These are phyloP conservation scores for Xyliphius kryptos DNA, from an alignment of 2,113 vertebrate genomes.

Conservation along the genomic window DNA sequence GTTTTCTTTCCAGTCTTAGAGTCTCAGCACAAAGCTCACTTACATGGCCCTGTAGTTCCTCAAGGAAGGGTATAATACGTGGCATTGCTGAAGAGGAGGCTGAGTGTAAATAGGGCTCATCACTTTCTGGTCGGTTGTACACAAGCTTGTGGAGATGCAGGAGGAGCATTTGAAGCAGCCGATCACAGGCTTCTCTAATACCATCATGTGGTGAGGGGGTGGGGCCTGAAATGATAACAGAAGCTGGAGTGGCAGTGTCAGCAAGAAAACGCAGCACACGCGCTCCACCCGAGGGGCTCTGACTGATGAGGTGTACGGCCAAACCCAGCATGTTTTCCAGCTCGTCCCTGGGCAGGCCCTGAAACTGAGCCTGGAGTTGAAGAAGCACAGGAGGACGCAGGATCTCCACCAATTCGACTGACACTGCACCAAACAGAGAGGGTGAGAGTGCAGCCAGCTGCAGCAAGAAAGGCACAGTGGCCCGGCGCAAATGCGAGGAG, in stretches of 20 bases:
- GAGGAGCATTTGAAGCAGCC: conserved; percentile 81
- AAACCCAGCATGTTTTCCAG: conserved; percentile 79
- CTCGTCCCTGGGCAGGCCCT: conserved; percentile 74
- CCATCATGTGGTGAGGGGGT: conserved; percentile 74
- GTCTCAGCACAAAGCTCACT: conserved; percentile 80
- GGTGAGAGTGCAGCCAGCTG: conserved; percentile 87
- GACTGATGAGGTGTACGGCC: conserved; percentile 83
- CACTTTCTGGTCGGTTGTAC: conserved; percentile 66
- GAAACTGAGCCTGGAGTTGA: conserved; percentile 81
- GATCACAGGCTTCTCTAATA: conserved; percentile 83
- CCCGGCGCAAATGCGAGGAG: conserved; percentile 71
- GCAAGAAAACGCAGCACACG: conserved; percentile 79
- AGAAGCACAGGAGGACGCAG: conserved; percentile 75
- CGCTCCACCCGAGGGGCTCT: conserved; percentile 79
- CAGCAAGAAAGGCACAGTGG: conserved; percentile 82
- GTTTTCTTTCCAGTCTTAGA: conserved; percentile 76
- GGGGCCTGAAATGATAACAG: conserved; percentile 78
- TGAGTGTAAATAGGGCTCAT: conserved; percentile 50
- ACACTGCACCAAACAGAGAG: conserved; percentile 75
- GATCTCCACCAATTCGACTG: conserved; percentile 80
- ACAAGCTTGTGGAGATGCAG: conserved; percentile 86
- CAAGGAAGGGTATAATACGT: conserved; percentile 76
- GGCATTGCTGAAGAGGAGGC: conserved; percentile 54
- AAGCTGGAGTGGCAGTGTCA: conserved; percentile 82
- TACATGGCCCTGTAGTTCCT: conserved; percentile 74